These are phyloP conservation scores for Salpingus planirostris DNA, from an alignment of 2,888 invertebrate genomes.

Conservation along the genomic window DNA sequence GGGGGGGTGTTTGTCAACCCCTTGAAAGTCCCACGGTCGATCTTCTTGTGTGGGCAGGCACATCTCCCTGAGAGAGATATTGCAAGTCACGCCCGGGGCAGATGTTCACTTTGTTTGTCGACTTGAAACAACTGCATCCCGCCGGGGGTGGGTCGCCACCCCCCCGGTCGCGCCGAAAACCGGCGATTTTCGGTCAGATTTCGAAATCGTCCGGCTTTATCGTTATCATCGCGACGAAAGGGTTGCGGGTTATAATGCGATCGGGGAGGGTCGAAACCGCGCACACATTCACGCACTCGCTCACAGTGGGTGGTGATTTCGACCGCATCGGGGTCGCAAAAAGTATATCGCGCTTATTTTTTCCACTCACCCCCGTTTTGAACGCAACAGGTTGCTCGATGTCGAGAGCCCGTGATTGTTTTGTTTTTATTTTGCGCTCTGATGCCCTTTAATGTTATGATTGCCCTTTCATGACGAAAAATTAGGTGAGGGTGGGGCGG, in stretches of 20 bases:
- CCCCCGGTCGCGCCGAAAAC: constrained; percentile 1
- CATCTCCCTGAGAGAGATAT: constrained; percentile 24
- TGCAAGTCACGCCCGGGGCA: constrained; percentile 37
- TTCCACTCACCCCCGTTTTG: constrained; percentile 19
- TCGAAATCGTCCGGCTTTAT: too few species aligned
- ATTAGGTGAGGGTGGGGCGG: too few species aligned
- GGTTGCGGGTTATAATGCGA: constrained; percentile 26
- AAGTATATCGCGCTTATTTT: constrained; percentile 26
- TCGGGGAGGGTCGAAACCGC: constrained; percentile 24
- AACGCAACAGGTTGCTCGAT: constrained; percentile 26
- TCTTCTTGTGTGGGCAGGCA: constrained; percentile 22
- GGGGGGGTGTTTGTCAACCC: constrained; percentile 12
- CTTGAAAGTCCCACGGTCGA: constrained; percentile 11
- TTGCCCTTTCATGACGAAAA: too few species aligned
- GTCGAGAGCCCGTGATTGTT: constrained; percentile 13
- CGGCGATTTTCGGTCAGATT: constrained; percentile 1
- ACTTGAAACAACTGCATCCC: constrained; percentile 30
- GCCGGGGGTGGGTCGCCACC: too few species aligned
- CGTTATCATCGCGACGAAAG: too few species aligned
- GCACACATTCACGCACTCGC: constrained; percentile 14
- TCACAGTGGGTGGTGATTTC: constrained; percentile 26
- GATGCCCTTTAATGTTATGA: constrained; percentile 14
- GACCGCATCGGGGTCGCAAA: constrained; percentile 25
- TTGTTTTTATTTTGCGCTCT: constrained; percentile 17
- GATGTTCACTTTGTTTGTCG: constrained; percentile 34